These are phyloP conservation scores for Drosophila funebris DNA, from an alignment of 1,140 invertebrate genomes.

Conservation along the genomic window DNA sequence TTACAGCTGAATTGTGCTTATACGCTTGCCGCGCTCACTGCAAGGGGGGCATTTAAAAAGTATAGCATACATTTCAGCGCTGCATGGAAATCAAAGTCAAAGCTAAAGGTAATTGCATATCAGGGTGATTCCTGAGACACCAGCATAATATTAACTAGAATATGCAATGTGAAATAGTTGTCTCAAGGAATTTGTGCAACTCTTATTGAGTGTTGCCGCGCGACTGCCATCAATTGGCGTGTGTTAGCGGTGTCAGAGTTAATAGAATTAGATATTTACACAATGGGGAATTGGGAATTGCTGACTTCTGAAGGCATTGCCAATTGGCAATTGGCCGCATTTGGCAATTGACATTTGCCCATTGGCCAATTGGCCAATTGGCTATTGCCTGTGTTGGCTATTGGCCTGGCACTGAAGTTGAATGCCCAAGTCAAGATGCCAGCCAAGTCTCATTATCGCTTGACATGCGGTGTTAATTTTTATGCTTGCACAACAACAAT, in stretches of 20 bases:
- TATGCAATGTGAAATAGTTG: too few relatives aligned
- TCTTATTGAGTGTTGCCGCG: too few relatives aligned
- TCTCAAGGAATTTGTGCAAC: too few relatives aligned
- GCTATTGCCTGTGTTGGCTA: background rate
- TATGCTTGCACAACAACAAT: conserved; percentile 21
- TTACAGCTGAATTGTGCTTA: too few relatives aligned
- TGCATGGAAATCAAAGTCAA: too few relatives aligned
- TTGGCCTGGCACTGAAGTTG: background rate
- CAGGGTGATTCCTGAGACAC: too few relatives aligned
- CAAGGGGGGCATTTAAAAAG: too few relatives aligned
- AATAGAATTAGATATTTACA: background rate
- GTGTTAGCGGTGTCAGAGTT: background rate
- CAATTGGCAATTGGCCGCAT: conserved; percentile 2
- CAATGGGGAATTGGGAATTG: background rate
- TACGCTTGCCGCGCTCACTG: too few relatives aligned
- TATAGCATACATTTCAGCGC: too few relatives aligned
- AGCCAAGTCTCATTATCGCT: conserved; percentile 34
- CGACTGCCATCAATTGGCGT: background rate
- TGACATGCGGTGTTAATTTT: conserved; percentile 51
- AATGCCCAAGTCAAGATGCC: background rate
- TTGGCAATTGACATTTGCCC: background rate
- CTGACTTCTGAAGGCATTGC: background rate
- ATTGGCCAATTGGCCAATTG: background rate
- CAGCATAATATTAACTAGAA: too few relatives aligned
- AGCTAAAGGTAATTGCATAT: too few relatives aligned